phyloP scores from a whole-genome alignment of 1,140 invertebrate genomes.

The Antheraea mylitta region DNA sequence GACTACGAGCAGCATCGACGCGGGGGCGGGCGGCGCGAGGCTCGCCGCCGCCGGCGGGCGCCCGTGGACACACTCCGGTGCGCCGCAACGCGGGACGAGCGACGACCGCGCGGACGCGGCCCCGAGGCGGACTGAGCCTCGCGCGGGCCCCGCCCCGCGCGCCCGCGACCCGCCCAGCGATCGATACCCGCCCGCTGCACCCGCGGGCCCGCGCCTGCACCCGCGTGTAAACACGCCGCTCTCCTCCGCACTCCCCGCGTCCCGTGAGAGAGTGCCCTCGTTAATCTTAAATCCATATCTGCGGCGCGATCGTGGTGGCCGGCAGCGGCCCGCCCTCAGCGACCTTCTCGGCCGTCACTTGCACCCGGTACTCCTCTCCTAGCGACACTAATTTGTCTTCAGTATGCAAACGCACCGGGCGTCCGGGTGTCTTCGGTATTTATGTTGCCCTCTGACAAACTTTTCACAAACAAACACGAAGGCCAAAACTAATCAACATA shows the following conservation, averaged over 20 bases:
- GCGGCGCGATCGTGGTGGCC: slow-evolving; percentile 39
- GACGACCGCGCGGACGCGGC: slow-evolving; percentile 63
- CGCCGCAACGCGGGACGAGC: too few species aligned
- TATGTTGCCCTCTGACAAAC: not conserved
- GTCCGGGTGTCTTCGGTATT: not conserved
- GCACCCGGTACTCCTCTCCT: not conserved
- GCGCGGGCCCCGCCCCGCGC: slow-evolving; percentile 37
- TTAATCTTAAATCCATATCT: slow-evolving; percentile 77
- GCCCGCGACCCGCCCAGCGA: slow-evolving; percentile 53
- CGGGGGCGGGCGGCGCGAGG: slow-evolving; percentile 61
- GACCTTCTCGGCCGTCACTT: not conserved
- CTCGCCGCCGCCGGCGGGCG: slow-evolving; percentile 63
- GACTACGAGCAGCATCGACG: slow-evolving; percentile 48
- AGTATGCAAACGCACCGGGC: not conserved
- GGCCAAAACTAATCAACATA: not conserved
- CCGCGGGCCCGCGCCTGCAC: slow-evolving; percentile 38
- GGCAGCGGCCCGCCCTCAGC: slow-evolving; percentile 27
- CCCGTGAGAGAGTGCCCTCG: slow-evolving; percentile 57
- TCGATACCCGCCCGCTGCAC: slow-evolving; percentile 52
- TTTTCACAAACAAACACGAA: not conserved
- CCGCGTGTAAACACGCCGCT: slow-evolving; percentile 59
- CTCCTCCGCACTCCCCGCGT: slow-evolving; percentile 31
- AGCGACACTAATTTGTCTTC: not conserved
- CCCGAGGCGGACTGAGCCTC: slow-evolving; percentile 57
- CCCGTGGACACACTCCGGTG: too few species aligned